Conservation (phyloP, 2,888 invertebrate genomes). For the Augiades crinisus region DNA sequence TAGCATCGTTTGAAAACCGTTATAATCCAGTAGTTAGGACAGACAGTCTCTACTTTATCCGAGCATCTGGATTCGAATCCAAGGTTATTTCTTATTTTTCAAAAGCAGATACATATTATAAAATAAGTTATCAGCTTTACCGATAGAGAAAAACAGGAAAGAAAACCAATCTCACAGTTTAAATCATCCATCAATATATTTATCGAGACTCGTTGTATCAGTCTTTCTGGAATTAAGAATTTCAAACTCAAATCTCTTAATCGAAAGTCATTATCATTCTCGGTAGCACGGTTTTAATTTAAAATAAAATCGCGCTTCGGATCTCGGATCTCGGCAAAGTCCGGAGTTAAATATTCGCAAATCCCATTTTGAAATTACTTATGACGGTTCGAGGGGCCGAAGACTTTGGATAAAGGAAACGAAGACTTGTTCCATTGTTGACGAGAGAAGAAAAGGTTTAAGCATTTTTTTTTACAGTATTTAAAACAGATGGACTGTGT, state of each 20-base stretch:
- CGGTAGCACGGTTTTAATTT: slow-evolving; percentile 23
- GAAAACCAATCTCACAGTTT: background rate
- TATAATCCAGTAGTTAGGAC: too few species aligned
- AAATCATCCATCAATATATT: background rate
- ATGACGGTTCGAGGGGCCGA: slow-evolving; percentile 15
- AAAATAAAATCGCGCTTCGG: slow-evolving; percentile 17
- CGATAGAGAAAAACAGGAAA: too few species aligned
- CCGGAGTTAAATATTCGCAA: slow-evolving; percentile 16
- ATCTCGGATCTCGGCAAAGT: slow-evolving; percentile 8
- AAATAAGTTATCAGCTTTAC: too few species aligned
- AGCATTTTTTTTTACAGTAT: background rate
- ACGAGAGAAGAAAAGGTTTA: background rate
- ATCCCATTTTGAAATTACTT: slow-evolving; percentile 23
- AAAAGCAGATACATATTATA: too few species aligned
- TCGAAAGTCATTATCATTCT: slow-evolving; percentile 19
- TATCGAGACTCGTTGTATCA: background rate
- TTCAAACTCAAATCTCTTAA: slow-evolving; percentile 11
- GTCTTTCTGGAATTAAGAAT: too few species aligned
- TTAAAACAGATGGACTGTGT: background rate
- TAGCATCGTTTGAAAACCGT: too few species aligned
- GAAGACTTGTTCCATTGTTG: background rate
- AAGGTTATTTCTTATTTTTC: too few species aligned
- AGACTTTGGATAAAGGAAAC: background rate
- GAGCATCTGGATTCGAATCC: too few species aligned
- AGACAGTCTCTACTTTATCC: too few species aligned